Evolutionary conservation across 2,888 invertebrate species (phyloP).

Genomic region (Vanessa cardui): DNA sequence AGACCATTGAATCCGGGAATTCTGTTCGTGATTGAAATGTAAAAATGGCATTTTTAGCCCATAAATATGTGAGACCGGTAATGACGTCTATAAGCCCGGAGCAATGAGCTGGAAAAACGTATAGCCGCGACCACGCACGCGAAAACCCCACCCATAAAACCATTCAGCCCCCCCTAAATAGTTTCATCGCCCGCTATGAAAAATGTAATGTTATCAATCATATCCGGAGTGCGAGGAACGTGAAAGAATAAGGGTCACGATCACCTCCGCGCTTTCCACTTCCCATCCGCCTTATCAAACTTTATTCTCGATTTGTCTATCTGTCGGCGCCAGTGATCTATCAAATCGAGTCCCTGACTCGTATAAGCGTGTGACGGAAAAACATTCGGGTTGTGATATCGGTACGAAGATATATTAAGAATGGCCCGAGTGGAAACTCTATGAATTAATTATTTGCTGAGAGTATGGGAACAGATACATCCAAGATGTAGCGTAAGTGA

Average conservation of each 20-base stretch:
- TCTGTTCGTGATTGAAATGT: slow-evolving; percentile 66
- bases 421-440: slow-evolving; percentile 25
- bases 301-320: slow-evolving; percentile 53
- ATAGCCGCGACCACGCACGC: slow-evolving; percentile 59
- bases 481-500: slow-evolving; percentile 16
- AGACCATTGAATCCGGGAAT: slow-evolving; percentile 36
- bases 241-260: slow-evolving; percentile 52
- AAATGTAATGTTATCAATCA: slow-evolving; percentile 66
- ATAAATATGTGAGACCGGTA: slow-evolving; percentile 73
- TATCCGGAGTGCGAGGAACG: slow-evolving; percentile 49
- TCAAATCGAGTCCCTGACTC: slow-evolving; percentile 41
- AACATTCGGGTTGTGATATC: slow-evolving; percentile 35
- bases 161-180: slow-evolving; percentile 50
- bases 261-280: slow-evolving; percentile 56
- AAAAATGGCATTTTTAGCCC: slow-evolving; percentile 57
- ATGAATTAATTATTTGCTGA: slow-evolving; percentile 38
- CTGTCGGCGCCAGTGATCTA: slow-evolving; percentile 45
- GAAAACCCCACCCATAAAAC: slow-evolving; percentile 46
- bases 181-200: slow-evolving; percentile 56
- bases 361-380: slow-evolving; percentile 40
- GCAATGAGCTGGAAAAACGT: slow-evolving; percentile 75
- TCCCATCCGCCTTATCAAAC: slow-evolving; percentile 58
- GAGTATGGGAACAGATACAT: slow-evolving; percentile 15
- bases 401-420: slow-evolving; percentile 33
- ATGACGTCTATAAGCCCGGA: slow-evolving; percentile 72